phyloP scores from a whole-genome alignment of 2,113 vertebrate genomes.

The Colaptes auratus region DNA sequence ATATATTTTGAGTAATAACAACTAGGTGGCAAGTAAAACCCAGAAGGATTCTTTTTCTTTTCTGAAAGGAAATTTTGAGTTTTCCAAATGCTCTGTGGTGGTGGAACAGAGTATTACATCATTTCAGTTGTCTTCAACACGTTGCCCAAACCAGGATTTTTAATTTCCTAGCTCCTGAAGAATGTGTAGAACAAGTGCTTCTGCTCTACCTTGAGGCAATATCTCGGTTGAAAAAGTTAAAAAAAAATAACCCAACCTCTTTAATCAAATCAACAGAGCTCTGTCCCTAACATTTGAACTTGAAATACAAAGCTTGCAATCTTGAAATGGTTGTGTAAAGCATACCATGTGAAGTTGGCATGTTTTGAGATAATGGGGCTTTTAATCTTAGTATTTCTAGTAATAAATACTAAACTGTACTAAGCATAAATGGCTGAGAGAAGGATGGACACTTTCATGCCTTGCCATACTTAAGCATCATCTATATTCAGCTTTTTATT shows the following conservation, averaged over 20 bases:
- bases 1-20: fast-evolving
- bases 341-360: background rate
- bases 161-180: background rate
- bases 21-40: background rate
- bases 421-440: background rate
- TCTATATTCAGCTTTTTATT: background rate
- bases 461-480: background rate
- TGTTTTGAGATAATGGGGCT: background rate
- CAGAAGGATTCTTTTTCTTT: background rate
- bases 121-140: background rate
- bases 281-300: background rate
- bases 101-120: background rate
- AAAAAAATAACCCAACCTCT: no score
- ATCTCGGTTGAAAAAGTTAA: background rate
- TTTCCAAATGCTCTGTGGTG: background rate
- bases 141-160: background rate
- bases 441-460: background rate
- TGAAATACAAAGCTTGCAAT: background rate
- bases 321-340: background rate
- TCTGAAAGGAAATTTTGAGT: background rate
- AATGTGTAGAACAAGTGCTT: background rate
- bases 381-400: background rate
- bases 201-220: background rate
- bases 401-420: background rate
- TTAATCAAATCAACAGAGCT: background rate